Evolutionary conservation across 92 coral and sea anemone species (phyloP).

Genomic region (Bergia sp.): DNA sequence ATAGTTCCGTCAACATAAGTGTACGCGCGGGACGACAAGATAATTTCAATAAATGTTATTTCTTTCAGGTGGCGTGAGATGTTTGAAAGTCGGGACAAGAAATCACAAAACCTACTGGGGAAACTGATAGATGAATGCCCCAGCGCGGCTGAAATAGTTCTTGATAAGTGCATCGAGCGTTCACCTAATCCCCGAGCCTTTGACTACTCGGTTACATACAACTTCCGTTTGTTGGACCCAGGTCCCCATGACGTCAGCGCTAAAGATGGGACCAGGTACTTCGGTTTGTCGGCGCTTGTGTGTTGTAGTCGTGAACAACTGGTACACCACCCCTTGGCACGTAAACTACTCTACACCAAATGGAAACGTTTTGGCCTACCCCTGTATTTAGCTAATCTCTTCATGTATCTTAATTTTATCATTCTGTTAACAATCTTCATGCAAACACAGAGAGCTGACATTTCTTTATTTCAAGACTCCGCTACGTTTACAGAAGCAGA

Average conservation of each 20-base stretch:
- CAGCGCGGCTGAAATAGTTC: constrained; percentile 68
- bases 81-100: constrained; percentile 20
- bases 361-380: constrained; percentile 78
- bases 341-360: constrained; percentile 66
- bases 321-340: constrained; percentile 70
- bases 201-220: constrained; percentile 64
- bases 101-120: constrained; percentile 55
- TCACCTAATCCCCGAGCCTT: constrained; percentile 47
- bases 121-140: constrained; percentile 74
- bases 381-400: constrained; percentile 62
- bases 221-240: constrained; percentile 83
- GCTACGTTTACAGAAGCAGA: not conserved
- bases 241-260: constrained; percentile 68
- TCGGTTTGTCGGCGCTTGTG: constrained; percentile 65
- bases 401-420: constrained; percentile 59
- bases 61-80: constrained; percentile 31
- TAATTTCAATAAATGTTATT: not conserved
- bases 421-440: constrained; percentile 63
- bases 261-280: constrained; percentile 57
- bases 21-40: not conserved
- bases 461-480: constrained; percentile 17
- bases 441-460: constrained; percentile 55
- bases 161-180: constrained; percentile 77
- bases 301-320: constrained; percentile 62
- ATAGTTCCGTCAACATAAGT: not conserved